Evolutionary conservation across 2,797 vertebrate species (phyloP), one percentile per base, ranked within the genome.

Genomic region (Selene dorsalis): DNA sequence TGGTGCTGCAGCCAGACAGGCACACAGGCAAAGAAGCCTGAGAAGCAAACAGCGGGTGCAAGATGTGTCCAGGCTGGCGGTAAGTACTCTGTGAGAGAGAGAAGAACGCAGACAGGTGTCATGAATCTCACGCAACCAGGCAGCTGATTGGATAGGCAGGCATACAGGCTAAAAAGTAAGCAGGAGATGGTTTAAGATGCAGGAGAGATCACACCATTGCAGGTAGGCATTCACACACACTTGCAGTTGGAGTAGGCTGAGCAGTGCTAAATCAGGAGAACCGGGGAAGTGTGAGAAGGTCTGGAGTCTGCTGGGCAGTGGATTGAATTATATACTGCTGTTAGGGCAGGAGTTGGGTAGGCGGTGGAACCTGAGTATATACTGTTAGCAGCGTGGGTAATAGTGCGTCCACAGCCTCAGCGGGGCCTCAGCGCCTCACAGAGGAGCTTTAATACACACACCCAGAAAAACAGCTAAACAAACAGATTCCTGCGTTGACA

Each of bases 401-500:
- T 81, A 74, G 83, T 52, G 83, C 35, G 43, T 85, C 86, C 77
- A 58, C 83, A 60, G 82, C 32, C 88, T 87, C 92, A 83, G 90
- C 62, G 66, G 90, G 90, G 84, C 84, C 69, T 86, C 87, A 56
- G 66, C 26, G 79, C 85, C 87, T 91, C 88, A 81, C 82, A 83
- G 76, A 90, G 84, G 83, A 82, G 88, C 91, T 80, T 87, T 92
- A 92, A 92, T 90, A 86, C 78, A 79, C 86, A 86, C 75, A 65
- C 92, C 89, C 92, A 62, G 68, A 73, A 94, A 93, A 94, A 92
- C 92, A 87, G 91, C 90, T 95, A 96, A 96, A 96, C 95, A 96
- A 97, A 97, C 96, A 95, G 94, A 95, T 95, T 95, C 95, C 94
- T 94, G 92, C 95, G 94, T 95, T 89, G 92, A 95, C 95, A 94